Evolutionary conservation across 2,113 vertebrate genomes (phyloP).

Genomic region (Phylloscopus trochiloides): DNA sequence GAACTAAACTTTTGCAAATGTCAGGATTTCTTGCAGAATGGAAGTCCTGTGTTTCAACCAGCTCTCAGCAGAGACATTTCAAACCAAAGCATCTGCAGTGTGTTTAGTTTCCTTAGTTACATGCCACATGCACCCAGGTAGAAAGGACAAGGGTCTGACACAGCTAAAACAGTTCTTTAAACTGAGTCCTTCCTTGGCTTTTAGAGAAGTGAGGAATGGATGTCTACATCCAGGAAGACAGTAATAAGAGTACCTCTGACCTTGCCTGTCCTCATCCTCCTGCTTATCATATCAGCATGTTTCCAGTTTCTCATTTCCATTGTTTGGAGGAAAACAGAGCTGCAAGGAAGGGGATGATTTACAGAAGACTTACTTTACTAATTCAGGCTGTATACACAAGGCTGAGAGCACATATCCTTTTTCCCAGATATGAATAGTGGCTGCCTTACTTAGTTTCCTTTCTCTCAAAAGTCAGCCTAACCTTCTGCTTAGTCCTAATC

Average conservation of each 20-base stretch:
- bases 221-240: neutral
- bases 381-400: neutral
- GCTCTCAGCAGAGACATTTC: neutral
- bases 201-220: neutral
- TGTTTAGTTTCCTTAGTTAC: constrained; percentile 49
- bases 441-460: neutral
- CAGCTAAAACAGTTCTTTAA: constrained; percentile 5
- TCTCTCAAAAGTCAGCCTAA: neutral
- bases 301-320: constrained; percentile 21
- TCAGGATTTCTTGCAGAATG: neutral
- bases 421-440: neutral
- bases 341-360: neutral
- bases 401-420: neutral
- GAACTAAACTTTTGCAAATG: constrained; percentile 27
- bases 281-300: neutral
- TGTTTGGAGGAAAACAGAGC: constrained; percentile 11
- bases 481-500: neutral
- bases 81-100: constrained; percentile 27
- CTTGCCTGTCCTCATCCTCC: neutral
- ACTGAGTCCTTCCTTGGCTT: neutral
- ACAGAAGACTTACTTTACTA: neutral
- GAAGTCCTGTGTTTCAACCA: neutral
- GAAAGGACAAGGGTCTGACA: neutral
- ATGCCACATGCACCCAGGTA: constrained; percentile 5
- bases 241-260: neutral